These are phyloP conservation scores for Agonum fuliginosum DNA, from an alignment of 2,888 invertebrate species.

Conservation along the genomic window DNA sequence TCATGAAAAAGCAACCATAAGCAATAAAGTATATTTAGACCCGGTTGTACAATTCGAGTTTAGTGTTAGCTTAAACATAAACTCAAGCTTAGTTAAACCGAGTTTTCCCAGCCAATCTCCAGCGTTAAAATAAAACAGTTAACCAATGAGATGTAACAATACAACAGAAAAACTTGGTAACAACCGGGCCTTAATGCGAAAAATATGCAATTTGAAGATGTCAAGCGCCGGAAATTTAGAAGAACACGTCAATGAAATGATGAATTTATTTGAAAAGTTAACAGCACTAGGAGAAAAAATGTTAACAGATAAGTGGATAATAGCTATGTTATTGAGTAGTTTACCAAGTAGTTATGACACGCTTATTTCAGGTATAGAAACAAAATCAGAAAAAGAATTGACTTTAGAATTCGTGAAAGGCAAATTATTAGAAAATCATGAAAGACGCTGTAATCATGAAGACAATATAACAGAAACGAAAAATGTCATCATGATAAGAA, in stretches of 20 bases:
- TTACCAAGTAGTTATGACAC: conserved; percentile 63
- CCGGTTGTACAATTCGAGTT: too few species aligned
- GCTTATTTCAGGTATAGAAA: conserved; percentile 63
- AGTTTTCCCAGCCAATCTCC: too few species aligned
- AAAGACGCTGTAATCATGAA: conserved; percentile 33
- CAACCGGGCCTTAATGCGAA: too few species aligned
- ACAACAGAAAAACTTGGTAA: too few species aligned
- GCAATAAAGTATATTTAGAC: conserved; percentile 55
- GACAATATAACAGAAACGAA: conserved; percentile 47
- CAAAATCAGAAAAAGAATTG: conserved; percentile 61
- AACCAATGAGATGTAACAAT: too few species aligned
- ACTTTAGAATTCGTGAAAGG: conserved; percentile 62
- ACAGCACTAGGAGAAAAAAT: conserved; percentile 61
- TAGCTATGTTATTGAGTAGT: conserved; percentile 63
- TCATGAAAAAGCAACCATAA: conserved; percentile 56
- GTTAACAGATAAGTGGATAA: conserved; percentile 60
- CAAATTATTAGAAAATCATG: conserved; percentile 63
- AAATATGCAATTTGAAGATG: conserved; percentile 57
- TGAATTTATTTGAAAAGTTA: conserved; percentile 60
- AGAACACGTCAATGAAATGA: conserved; percentile 62
- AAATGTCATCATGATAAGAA: not conserved
- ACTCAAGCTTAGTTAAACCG: too few species aligned
- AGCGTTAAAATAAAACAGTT: too few species aligned
- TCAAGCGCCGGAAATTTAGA: conserved; percentile 60
- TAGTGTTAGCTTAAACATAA: too few species aligned